These are phyloP conservation scores for Chrysolina haemoptera DNA, from an alignment of 2,888 invertebrate genomes.

Conservation along the genomic window DNA sequence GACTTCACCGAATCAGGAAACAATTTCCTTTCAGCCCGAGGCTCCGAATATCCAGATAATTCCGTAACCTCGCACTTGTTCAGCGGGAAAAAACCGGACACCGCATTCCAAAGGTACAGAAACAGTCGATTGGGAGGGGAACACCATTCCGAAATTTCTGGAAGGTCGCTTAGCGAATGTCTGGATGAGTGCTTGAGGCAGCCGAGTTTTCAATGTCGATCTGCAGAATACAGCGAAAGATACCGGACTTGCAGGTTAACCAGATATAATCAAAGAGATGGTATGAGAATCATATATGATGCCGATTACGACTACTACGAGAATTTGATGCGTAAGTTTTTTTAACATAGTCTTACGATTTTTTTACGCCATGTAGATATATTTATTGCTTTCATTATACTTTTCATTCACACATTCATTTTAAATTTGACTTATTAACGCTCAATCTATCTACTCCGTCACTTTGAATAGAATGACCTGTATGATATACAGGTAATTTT, in stretches of 20 bases:
- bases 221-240: slow-evolving; percentile 90
- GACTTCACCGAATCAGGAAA: slow-evolving; percentile 23
- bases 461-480: too few species aligned
- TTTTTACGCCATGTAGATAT: too few species aligned
- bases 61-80: slow-evolving; percentile 88
- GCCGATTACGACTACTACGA: slow-evolving; percentile 95
- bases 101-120: slow-evolving; percentile 90
- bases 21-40: slow-evolving; percentile 79
- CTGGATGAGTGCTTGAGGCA: slow-evolving; percentile 91
- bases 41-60: slow-evolving; percentile 91
- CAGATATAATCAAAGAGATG: slow-evolving; percentile 89
- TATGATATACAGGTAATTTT: too few species aligned
- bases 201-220: slow-evolving; percentile 91
- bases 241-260: slow-evolving; percentile 88
- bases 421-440: too few species aligned
- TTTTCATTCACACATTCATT: too few species aligned
- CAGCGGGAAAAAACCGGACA: slow-evolving; percentile 85
- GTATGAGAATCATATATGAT: slow-evolving; percentile 90
- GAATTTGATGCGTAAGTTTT: slow-evolving; percentile 89
- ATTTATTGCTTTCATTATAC: too few species aligned
- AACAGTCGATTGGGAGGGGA: slow-evolving; percentile 90
- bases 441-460: too few species aligned
- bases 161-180: slow-evolving; percentile 90
- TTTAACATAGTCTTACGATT: too few species aligned
- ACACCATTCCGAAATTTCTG: slow-evolving; percentile 91